Base-by-base conservation (phyloP, 2,888 invertebrate genomes). In the Orthosia gracilis region DNA sequence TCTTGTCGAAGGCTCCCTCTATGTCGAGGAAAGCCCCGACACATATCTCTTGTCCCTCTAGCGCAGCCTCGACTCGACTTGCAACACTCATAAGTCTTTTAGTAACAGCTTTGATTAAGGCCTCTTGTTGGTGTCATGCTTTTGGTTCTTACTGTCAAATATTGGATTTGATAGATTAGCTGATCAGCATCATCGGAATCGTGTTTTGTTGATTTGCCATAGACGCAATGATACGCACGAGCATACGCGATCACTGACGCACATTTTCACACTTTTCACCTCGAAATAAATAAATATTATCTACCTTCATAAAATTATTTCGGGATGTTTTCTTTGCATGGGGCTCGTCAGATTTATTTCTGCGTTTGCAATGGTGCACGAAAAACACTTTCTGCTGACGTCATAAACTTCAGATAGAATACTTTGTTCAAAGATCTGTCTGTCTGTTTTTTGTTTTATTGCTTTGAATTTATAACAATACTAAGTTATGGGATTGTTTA, bases 281-380 rank as follows among this genome's bases (percentile, higher is more conserved):
- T 80, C 80, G 47, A 80, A 12, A 61, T 21, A 61, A 45, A 61
- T 45, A 61, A 61, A 55, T 49, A 55, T 64, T 55, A 47, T 49
- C n/a, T 64, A 50, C 52, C 26, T 64, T 68, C 61, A 54, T 71
- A 55, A 81, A 84, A 62, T 69, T 66, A 65, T 76, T 58, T 69
- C 45, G 3, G 66, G 66, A 73, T 69, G 45, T 83, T 69, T 65
- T 83, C 67, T 62, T n/a, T 73, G 68, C 68, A 65, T 75, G 57
- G 64, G n/a, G 26, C 17, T 66, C 57, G 69, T 59, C 61, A 80
- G 76, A 52, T 76, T 69, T 82, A 82, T 82, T 82, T 81, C 47
- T 55, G 70, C 18, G 18, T 71, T 45, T 69, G 58, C 40, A 67
- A 26, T 50, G 17, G 12, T 67, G 57, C 63, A 69, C 26, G 21